phyloP scores from a whole-genome alignment of 2,888 invertebrate species.

The Andrena flavipes region DNA sequence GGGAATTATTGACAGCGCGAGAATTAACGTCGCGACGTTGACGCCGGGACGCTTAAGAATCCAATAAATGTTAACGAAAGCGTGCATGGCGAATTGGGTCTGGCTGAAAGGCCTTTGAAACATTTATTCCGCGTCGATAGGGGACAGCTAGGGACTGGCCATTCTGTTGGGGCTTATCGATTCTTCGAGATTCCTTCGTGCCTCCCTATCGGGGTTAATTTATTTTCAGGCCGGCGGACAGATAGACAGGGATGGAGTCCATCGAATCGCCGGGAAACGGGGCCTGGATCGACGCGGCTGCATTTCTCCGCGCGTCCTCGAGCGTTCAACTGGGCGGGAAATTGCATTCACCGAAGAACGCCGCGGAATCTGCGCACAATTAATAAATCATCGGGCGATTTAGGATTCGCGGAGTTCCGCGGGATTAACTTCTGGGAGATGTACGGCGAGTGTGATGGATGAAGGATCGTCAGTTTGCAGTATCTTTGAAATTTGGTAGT shows the following conservation, averaged over 20 bases:
- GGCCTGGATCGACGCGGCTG: background rate
- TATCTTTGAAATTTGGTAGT: no score
- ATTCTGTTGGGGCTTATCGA: conserved; percentile 56
- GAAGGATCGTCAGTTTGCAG: no score
- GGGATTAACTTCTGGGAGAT: background rate
- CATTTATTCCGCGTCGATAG: conserved; percentile 49
- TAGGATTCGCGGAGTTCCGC: background rate
- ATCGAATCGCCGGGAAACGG: conserved; percentile 22
- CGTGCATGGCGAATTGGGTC: conserved; percentile 23
- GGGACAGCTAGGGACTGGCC: conserved; percentile 14
- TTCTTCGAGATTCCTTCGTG: conserved; percentile 53
- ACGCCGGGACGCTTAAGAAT: conserved; percentile 25
- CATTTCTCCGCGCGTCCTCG: conserved; percentile 2
- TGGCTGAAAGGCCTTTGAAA: conserved; percentile 38
- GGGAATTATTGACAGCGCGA: conserved; percentile 25
- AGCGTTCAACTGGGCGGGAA: background rate
- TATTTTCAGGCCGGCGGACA: conserved; percentile 45
- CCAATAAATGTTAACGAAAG: conserved; percentile 54
- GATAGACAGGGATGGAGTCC: conserved; percentile 35
- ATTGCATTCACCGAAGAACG: background rate
- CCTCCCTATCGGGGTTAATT: conserved; percentile 53
- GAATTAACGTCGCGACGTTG: conserved; percentile 12
- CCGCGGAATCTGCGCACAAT: background rate
- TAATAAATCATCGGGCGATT: conserved; percentile 17
- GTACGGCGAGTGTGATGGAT: background rate